Percentiles rank a stretch among this genome's conserved stretches.
These are phyloP conservation scores for Tanypteryx hageni DNA, from an alignment of 2,888 invertebrate genomes.

Conservation along the genomic window DNA sequence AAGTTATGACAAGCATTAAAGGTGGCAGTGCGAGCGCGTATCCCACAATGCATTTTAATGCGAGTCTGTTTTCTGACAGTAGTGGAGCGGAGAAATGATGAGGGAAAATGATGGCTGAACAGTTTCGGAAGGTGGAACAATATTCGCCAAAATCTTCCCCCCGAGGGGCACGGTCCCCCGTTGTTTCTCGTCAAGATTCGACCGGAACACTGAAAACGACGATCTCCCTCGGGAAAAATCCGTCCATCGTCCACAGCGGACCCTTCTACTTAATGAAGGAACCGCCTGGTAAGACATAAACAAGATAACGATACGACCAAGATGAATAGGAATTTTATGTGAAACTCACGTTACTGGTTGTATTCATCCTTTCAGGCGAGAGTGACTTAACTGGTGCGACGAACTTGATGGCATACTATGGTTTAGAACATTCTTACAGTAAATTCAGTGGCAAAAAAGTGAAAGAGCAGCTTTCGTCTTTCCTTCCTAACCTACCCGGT, in stretches of 20 bases:
- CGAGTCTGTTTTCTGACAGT: slow-evolving; percentile 56
- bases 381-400: slow-evolving; percentile 96
- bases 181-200: slow-evolving; percentile 96
- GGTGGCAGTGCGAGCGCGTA: slow-evolving; percentile 23
- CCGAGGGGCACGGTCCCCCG: slow-evolving; percentile 94
- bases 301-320: neutral
- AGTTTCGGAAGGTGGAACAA: slow-evolving; percentile 94
- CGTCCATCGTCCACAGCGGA: slow-evolving; percentile 97
- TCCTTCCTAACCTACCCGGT: slow-evolving; percentile 95
- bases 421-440: slow-evolving; percentile 97
- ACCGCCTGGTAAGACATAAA: slow-evolving; percentile 84
- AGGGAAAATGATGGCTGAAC: slow-evolving; percentile 89
- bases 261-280: slow-evolving; percentile 99
- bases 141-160: slow-evolving; percentile 97
- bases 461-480: slow-evolving; percentile 96
- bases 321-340: neutral
- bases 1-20: neutral
- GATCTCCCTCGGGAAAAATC: slow-evolving; percentile 97
- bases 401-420: slow-evolving; percentile 97
- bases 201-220: slow-evolving; percentile 98
- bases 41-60: slow-evolving; percentile 47
- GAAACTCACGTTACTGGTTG: slow-evolving; percentile 52
- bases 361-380: slow-evolving; percentile 81
- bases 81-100: slow-evolving; percentile 63
- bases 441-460: slow-evolving; percentile 98